A percentile compares a stretch with the other conserved stretches of the same genome.
These are phyloP conservation scores for Panurus biarmicus DNA, from an alignment of 2,113 vertebrate genomes.

Conservation along the genomic window DNA sequence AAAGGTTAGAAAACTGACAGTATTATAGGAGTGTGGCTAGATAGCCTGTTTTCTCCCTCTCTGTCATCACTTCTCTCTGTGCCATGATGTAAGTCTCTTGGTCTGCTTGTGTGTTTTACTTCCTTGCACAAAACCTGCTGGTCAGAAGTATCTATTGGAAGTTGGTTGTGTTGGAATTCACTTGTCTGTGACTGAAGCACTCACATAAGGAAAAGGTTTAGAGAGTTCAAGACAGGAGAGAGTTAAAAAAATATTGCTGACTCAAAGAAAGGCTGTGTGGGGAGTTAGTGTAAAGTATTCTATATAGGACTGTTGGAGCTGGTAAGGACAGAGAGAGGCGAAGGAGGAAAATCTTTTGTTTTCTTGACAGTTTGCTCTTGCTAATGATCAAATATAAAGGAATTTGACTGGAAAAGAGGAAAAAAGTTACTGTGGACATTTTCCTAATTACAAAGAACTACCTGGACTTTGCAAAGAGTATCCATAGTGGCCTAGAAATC, in stretches of 20 bases:
- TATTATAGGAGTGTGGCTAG: background rate
- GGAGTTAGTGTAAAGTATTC: too few relatives aligned
- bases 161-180: background rate
- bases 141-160: background rate
- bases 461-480: background rate
- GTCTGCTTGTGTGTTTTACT: background rate
- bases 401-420: background rate
- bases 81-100: background rate
- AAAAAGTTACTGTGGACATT: background rate
- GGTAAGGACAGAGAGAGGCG: background rate
- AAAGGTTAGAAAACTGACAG: slow-evolving; percentile 60
- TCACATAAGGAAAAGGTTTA: background rate
- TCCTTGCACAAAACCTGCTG: background rate
- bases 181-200: background rate
- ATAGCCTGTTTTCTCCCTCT: background rate
- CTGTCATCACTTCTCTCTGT: background rate
- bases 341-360: background rate
- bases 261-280: background rate
- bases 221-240: too few relatives aligned
- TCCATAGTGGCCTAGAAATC: background rate
- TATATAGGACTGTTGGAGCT: background rate
- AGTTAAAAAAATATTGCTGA: background rate
- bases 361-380: background rate
- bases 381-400: background rate
- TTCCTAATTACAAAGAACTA: background rate